Conservation (phyloP, 2,888 invertebrate species). For the Charanyca ferruginea region DNA sequence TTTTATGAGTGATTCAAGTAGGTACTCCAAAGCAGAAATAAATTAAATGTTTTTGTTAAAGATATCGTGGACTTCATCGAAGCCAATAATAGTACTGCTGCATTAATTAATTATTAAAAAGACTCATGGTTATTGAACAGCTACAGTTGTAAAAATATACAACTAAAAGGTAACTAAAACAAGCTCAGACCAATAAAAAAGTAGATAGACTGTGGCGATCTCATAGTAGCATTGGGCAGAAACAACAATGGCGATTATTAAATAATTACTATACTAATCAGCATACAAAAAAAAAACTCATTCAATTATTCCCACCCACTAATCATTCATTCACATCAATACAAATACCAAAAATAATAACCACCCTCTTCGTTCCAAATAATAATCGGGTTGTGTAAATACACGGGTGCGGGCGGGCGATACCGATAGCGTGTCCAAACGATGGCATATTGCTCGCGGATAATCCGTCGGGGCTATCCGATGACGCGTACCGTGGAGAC, state of each 20-base stretch:
- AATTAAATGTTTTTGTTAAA: background rate
- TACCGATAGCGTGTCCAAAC: slow-evolving; percentile 78
- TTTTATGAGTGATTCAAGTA: background rate
- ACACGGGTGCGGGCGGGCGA: slow-evolving; percentile 71
- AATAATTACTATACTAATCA: background rate
- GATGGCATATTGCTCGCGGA: slow-evolving; percentile 75
- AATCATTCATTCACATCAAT: slow-evolving; percentile 33
- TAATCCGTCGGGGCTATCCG: slow-evolving; percentile 74
- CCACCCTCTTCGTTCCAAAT: slow-evolving; percentile 48
- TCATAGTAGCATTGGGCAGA: too few relatives aligned
- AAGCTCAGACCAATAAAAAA: too few relatives aligned
- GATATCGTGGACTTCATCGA: too few relatives aligned
- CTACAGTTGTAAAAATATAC: too few relatives aligned
- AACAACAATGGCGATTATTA: background rate
- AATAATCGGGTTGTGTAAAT: slow-evolving; percentile 70
- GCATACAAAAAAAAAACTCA: background rate
- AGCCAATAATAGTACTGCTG: background rate
- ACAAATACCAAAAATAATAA: slow-evolving; percentile 47
- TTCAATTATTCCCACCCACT: background rate
- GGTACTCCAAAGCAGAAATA: background rate
- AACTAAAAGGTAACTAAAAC: too few relatives aligned
- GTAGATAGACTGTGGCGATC: too few relatives aligned
- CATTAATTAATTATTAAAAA: too few relatives aligned
- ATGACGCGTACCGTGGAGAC: slow-evolving; percentile 73
- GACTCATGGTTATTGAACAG: too few relatives aligned